Conservation (phyloP, 1,140 invertebrate species). For the Stenopsyche tienmushanensis region DNA sequence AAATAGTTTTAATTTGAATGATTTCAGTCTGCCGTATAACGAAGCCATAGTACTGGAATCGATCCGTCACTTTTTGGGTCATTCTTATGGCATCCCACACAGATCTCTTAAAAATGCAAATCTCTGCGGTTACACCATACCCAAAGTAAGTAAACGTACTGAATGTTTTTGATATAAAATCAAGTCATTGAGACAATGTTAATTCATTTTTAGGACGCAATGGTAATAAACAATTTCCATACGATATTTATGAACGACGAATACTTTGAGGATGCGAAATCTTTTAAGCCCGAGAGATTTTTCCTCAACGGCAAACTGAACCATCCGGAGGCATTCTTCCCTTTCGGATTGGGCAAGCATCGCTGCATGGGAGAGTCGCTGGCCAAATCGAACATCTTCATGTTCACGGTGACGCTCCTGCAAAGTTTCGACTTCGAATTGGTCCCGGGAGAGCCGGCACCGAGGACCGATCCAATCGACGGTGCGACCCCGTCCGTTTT, state of each 20-base stretch:
- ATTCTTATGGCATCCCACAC: slow-evolving; percentile 77
- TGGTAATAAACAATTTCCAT: slow-evolving; percentile 81
- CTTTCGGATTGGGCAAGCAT: slow-evolving; percentile 79
- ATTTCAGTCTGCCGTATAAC: slow-evolving; percentile 79
- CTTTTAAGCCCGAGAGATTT: slow-evolving; percentile 78
- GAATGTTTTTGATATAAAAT: not conserved
- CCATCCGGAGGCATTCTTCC: slow-evolving; percentile 70
- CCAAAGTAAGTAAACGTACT: slow-evolving; percentile 60
- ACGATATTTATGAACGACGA: slow-evolving; percentile 71
- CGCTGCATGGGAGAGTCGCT: slow-evolving; percentile 81
- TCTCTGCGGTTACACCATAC: slow-evolving; percentile 71
- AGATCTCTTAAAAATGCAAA: slow-evolving; percentile 70
- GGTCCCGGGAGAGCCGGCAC: slow-evolving; percentile 62
- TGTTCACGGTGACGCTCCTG: slow-evolving; percentile 75
- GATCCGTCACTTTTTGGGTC: slow-evolving; percentile 74
- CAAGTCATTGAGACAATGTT: not conserved
- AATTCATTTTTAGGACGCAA: slow-evolving; percentile 64
- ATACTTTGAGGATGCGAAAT: slow-evolving; percentile 69
- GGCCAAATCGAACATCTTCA: slow-evolving; percentile 81
- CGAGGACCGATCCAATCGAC: slow-evolving; percentile 66
- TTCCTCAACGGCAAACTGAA: slow-evolving; percentile 66
- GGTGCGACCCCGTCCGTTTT: slow-evolving; percentile 72
- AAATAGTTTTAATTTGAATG: too few species aligned
- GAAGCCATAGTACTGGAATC: slow-evolving; percentile 77
- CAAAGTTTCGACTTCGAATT: slow-evolving; percentile 73